phyloP scores from a whole-genome alignment of 2,888 invertebrate genomes.

The Leptinotarsa juncta region DNA sequence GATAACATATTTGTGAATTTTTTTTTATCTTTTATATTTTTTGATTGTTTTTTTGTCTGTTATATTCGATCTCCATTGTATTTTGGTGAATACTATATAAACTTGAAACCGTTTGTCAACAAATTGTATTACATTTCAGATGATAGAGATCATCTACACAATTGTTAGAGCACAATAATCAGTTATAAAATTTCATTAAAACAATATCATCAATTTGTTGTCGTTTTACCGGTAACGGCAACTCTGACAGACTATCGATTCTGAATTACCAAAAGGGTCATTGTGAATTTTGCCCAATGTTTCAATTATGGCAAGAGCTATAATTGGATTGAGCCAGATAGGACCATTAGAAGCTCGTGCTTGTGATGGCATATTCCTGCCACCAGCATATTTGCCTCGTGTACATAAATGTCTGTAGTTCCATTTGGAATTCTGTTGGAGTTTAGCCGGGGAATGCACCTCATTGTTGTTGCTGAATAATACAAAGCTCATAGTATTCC shows the following conservation, averaged over 20 bases:
- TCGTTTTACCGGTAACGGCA: constrained; percentile 1
- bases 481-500: constrained; percentile 1
- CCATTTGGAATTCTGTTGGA: constrained; percentile 5
- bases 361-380: not conserved
- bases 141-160: too few species aligned
- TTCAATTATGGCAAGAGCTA: constrained; percentile 18
- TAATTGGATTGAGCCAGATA: constrained; percentile 22
- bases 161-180: too few species aligned
- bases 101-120: too few species aligned
- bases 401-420: not conserved
- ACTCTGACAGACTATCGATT: constrained; percentile 16
- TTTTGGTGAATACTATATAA: too few species aligned
- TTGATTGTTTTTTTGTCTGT: too few species aligned
- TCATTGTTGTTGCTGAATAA: constrained; percentile 15
- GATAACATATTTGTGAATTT: too few species aligned
- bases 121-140: too few species aligned
- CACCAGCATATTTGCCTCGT: constrained; percentile 7
- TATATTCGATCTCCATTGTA: too few species aligned
- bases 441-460: constrained; percentile 11
- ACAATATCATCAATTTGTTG: too few species aligned
- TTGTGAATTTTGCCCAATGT: constrained; percentile 16
- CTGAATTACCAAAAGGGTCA: constrained; percentile 15
- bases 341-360: constrained; percentile 11
- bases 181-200: too few species aligned
- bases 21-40: too few species aligned